A percentile compares a stretch with the other conserved stretches of the same genome.
Evolutionary conservation across 2,888 invertebrate species (phyloP).

Genomic region (Philereme vetulata): DNA sequence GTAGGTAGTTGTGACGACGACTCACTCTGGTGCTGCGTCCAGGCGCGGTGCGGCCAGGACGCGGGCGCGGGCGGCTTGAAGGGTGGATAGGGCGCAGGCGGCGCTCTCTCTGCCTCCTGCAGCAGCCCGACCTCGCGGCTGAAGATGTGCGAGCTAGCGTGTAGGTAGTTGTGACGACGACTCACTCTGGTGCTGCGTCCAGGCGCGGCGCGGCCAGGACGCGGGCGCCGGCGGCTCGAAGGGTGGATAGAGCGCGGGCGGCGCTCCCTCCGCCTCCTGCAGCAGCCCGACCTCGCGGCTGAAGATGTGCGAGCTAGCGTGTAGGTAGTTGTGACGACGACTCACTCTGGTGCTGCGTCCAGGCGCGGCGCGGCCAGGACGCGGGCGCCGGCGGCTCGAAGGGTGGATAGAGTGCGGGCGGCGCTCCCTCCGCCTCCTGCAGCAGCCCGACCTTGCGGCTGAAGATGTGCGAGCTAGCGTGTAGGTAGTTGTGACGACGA

Average conservation of each 20-base stretch:
- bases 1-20: neutral
- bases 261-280: slow-evolving; percentile 60
- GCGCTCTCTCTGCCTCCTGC: slow-evolving; percentile 60
- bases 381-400: slow-evolving; percentile 36
- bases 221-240: slow-evolving; percentile 36
- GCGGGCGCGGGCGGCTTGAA: slow-evolving; percentile 36
- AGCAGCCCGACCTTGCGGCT: too few species aligned
- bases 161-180: neutral
- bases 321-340: neutral
- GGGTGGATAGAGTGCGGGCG: slow-evolving; percentile 54
- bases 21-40: slow-evolving; percentile 39
- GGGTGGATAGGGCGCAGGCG: slow-evolving; percentile 54
- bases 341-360: slow-evolving; percentile 39
- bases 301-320: too few species aligned
- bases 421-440: slow-evolving; percentile 56
- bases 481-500: neutral
- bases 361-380: slow-evolving; percentile 38
- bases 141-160: too few species aligned
- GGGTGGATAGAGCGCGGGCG: slow-evolving; percentile 54
- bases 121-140: too few species aligned
- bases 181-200: slow-evolving; percentile 39
- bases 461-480: too few species aligned
- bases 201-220: slow-evolving; percentile 38
- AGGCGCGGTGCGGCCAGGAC: slow-evolving; percentile 38
- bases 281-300: too few species aligned